These are phyloP conservation scores for Euclidia mi DNA, from an alignment of 2,888 invertebrate species.

Conservation along the genomic window DNA sequence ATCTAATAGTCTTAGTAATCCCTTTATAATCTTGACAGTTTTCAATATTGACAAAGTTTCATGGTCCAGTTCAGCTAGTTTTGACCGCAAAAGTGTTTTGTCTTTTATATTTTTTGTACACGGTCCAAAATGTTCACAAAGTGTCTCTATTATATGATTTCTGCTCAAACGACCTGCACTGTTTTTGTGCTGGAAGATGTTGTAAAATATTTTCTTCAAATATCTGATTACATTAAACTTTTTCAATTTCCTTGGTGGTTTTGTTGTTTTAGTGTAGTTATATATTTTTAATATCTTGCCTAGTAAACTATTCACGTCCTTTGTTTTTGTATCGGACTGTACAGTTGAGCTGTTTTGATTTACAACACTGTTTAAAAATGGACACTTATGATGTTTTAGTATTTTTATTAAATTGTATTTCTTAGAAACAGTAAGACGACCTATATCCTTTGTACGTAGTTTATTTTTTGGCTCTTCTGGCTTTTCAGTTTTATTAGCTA, in stretches of 20 bases:
- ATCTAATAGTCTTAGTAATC: constrained; percentile 64
- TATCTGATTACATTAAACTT: constrained; percentile 64
- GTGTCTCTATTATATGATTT: constrained; percentile 61
- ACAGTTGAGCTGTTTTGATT: constrained; percentile 13
- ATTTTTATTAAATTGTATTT: constrained; percentile 54
- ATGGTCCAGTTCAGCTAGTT: constrained; percentile 66
- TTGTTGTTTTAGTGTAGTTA: constrained; percentile 20
- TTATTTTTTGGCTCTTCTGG: constrained; percentile 20
- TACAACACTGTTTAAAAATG: constrained; percentile 18
- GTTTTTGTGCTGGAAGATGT: constrained; percentile 58
- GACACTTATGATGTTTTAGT: constrained; percentile 37
- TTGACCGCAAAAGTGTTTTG: constrained; percentile 59
- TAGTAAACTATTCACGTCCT: constrained; percentile 45
- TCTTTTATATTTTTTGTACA: constrained; percentile 62
- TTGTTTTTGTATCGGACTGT: constrained; percentile 30
- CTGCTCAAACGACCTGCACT: constrained; percentile 50
- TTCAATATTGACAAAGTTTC: constrained; percentile 71
- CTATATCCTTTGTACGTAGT: constrained; percentile 32
- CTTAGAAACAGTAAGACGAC: constrained; percentile 38
- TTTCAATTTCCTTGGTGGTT: constrained; percentile 40
- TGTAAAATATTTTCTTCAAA: constrained; percentile 70
- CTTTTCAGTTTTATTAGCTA: constrained; percentile 12
- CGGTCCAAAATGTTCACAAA: constrained; percentile 69
- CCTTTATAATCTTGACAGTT: constrained; percentile 74
- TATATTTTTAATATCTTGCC: constrained; percentile 37